These are phyloP conservation scores for Spea bombifrons DNA, from an alignment of 2,113 vertebrate species.

Conservation along the genomic window DNA sequence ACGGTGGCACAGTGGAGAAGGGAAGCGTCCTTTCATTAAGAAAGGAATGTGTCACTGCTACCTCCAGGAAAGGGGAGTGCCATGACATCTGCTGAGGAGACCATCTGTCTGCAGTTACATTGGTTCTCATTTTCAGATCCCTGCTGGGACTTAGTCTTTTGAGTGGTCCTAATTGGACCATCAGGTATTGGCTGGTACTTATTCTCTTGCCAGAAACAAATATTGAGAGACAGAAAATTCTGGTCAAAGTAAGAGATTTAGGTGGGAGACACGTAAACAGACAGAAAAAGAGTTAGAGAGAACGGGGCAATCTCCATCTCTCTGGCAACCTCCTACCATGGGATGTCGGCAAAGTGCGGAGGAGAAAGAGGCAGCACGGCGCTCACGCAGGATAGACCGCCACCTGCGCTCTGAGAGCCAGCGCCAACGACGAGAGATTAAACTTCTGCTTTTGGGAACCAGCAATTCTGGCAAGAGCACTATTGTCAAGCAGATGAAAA, in stretches of 20 bases:
- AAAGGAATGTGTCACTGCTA: constrained; percentile 58
- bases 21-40: constrained; percentile 57
- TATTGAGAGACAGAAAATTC: neutral
- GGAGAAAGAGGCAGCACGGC: constrained; percentile 97
- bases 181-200: constrained; percentile 18
- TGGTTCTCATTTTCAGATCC: constrained; percentile 40
- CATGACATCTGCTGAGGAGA: constrained; percentile 64
- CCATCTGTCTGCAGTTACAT: constrained; percentile 56
- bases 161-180: constrained; percentile 36
- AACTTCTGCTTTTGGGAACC: constrained; percentile 92
- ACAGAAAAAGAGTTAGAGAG: neutral
- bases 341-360: constrained; percentile 99
- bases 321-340: constrained; percentile 73
- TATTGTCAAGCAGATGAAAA: constrained; percentile 99
- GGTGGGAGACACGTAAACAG: neutral
- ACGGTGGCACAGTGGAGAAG: constrained; percentile 50
- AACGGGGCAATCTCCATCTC: constrained; percentile 43
- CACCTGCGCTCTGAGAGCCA: constrained; percentile 98
- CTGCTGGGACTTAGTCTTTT: constrained; percentile 54
- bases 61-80: constrained; percentile 50
- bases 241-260: constrained; percentile 19
- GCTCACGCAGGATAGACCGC: constrained; percentile 95
- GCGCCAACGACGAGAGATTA: constrained; percentile 93
- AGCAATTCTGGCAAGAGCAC: constrained; percentile 99
- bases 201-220: neutral